phyloP scores from a whole-genome alignment of 2,113 vertebrate genomes.

The Leucopsar rothschildi region DNA sequence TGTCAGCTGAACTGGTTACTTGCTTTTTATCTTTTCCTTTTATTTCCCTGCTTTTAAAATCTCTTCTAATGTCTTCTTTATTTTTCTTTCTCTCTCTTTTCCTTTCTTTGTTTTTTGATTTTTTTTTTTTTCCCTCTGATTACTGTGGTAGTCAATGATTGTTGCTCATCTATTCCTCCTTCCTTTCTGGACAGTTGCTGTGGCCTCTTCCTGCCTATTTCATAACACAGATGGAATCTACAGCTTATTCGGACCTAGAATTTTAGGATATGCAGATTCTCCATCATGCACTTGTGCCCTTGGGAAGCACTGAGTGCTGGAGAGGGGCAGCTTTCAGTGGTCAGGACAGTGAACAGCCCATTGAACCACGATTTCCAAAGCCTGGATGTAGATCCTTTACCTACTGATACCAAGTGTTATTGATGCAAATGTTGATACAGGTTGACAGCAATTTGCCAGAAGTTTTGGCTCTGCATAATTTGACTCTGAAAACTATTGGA shows the following conservation, averaged over 20 bases:
- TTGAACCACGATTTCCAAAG: neutral
- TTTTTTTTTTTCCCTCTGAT: neutral
- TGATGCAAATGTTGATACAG: neutral
- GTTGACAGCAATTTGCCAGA: conserved; percentile 5
- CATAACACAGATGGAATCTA: neutral
- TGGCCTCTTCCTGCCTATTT: neutral
- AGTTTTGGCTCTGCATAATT: conserved; percentile 4
- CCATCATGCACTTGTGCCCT: neutral
- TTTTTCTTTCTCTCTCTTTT: neutral
- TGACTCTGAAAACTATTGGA: neutral
- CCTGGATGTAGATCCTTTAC: neutral
- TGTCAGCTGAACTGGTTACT: neutral
- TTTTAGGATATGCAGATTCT: neutral
- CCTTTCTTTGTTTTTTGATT: rapidly evolving
- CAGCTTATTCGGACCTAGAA: neutral
- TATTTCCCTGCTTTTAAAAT: neutral
- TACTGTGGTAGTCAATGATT: neutral
- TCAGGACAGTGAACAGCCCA: neutral
- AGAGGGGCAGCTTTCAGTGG: neutral
- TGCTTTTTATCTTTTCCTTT: neutral
- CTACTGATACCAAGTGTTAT: neutral
- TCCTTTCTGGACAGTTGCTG: neutral
- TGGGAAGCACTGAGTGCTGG: neutral
- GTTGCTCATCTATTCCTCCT: neutral
- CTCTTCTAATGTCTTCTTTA: neutral